Conservation (phyloP, 2,888 invertebrate species). For the Lottia gigantea region DNA sequence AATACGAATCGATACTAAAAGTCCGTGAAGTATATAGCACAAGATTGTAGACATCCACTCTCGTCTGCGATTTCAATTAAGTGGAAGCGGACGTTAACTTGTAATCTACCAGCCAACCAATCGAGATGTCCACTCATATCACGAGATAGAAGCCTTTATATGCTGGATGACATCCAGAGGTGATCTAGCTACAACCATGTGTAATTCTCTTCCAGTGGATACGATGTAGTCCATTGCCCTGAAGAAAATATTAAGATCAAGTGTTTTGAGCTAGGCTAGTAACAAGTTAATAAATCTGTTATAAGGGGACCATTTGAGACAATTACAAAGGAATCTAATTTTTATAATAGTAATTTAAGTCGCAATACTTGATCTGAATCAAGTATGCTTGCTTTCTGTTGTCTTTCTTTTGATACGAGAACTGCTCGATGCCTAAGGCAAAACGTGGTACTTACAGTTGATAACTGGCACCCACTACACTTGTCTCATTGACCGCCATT, state of each 20-base stretch:
- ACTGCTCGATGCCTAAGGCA: too few relatives aligned
- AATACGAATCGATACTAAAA: too few relatives aligned
- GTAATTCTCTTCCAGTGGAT: slow-evolving; percentile 46
- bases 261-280: too few relatives aligned
- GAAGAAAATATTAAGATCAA: slow-evolving; percentile 25
- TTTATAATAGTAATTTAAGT: background rate
- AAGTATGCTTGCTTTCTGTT: too few relatives aligned
- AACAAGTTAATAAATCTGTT: too few relatives aligned
- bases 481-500: slow-evolving; percentile 55
- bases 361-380: background rate
- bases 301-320: background rate
- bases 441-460: slow-evolving; percentile 48
- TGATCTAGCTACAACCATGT: slow-evolving; percentile 50
- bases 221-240: slow-evolving; percentile 57
- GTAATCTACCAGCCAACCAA: too few relatives aligned
- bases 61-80: too few relatives aligned
- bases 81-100: too few relatives aligned
- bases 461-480: slow-evolving; percentile 57
- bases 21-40: too few relatives aligned
- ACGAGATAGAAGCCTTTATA: slow-evolving; percentile 26
- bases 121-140: background rate
- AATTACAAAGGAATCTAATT: too few relatives aligned
- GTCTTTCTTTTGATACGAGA: too few relatives aligned
- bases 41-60: too few relatives aligned
- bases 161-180: slow-evolving; percentile 24